Base-by-base conservation (phyloP, 2,113 vertebrate species). In the Nesogale talazaci region DNA sequence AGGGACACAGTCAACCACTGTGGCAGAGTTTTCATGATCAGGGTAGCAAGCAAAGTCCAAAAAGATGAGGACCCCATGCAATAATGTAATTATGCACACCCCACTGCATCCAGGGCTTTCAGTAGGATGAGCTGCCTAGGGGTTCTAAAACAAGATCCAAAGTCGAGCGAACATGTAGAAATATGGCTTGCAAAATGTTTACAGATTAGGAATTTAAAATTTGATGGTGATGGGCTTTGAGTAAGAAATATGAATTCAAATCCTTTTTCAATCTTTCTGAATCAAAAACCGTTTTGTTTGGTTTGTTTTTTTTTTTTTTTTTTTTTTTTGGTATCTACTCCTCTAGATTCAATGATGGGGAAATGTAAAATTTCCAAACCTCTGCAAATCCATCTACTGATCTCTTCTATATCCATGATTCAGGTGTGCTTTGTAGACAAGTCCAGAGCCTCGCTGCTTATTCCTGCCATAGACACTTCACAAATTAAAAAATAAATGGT, bases 231-330 rank as follows among this genome's bases (percentile, higher is more conserved):
- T 4, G 17, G n/a, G 17, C n/a, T 74, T 89, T 65, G 23, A 36
- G 34, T 69, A 89, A 89, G 84, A 92, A 94, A 90, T 83, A 57
- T 56, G 75, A 92, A 94, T 95, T 95, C 17, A 86, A 94, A 95
- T 87, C 59, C 61, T 23, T 20, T 79, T 82, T 95, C 59, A 83
- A n/a, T 97, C 72, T 79, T 95, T 89, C 15, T 88, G 23, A 77
- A 61, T 94, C 85, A 90, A 75, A 93, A 56, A 70, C 82, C 9
- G 79, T 79, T n/a, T n/a, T n/a, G n/a, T n/a, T n/a, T n/a, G n/a
- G n/a, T n/a, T n/a, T n/a, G n/a, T n/a, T n/a, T n/a, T n/a, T n/a
- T n/a, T n/a, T n/a, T n/a, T n/a, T n/a, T n/a, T n/a, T n/a, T n/a
- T n/a, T 10, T 46, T 46, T 46, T 46, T 92, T 93, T 92, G 79